Base-by-base conservation (phyloP, 2,888 invertebrate species). In the Epirrhoe tristata region DNA sequence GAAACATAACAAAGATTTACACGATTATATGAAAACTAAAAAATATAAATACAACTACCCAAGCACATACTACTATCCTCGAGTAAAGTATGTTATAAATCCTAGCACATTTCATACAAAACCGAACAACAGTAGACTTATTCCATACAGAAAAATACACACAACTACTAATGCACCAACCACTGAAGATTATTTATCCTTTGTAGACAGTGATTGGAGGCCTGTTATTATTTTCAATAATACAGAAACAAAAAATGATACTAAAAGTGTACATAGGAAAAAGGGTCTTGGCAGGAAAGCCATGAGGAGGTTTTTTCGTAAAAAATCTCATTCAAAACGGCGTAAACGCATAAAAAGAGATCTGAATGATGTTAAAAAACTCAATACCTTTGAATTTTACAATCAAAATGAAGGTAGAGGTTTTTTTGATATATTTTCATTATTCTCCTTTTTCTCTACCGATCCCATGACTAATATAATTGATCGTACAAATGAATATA, bases 41-140 rank as follows among this genome's bases (percentile, higher is more conserved):
- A 93, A 93, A 72, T 93, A 93, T 81, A 91, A 91, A 75, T 85
- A 82, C 66, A 92, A 93, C 66, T 93, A 93, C 75, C 92, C 91
- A 6, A 81, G 85, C 50, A 93, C 93, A 0, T 89, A 80, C 76
- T 93, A 86, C 67, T 93, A 93, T 75, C 93, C 93, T 7, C 88
- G 91, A 77, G 80, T 93, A 0, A 92, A 91, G 74, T 88, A 90
- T 70, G 86, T 84, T 74, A 82, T 90, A 0, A 90, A 91, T 76
- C 92, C 93, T n/a, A 85, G 81, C 61, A 78, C 70, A 46, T 88
- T 84, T 73, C 66, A 77, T 48, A 58, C 54, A 4, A 87, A 81
- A 72, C 86, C 87, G 0, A 90, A 87, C 68, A 87, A 84, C 53
- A 90, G 83, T 73, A 84, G 90, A 75, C 76, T 89, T 5, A 64